Evolutionary conservation across 1,140 invertebrate genomes (phyloP).

Genomic region (Lasioglossum baleicum): DNA sequence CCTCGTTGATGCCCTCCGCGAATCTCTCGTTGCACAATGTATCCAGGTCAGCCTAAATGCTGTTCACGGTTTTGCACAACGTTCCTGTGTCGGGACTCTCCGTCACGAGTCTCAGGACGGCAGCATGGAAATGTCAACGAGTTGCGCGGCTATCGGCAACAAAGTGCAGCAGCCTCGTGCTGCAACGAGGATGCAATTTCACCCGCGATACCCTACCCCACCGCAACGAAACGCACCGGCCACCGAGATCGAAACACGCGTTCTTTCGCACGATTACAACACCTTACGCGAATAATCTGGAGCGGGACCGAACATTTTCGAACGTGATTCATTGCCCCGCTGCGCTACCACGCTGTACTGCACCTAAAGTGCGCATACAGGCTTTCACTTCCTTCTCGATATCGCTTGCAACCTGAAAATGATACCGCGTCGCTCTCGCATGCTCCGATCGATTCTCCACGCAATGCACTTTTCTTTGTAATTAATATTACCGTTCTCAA

Average conservation of each 20-base stretch:
- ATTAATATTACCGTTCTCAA: no score
- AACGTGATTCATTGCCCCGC: conserved; percentile 30
- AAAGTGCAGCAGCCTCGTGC: not conserved
- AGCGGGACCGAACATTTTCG: conserved; percentile 22
- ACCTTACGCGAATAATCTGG: conserved; percentile 22
- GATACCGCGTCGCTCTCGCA: not conserved
- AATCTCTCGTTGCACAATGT: conserved; percentile 25
- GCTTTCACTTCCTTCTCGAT: conserved; percentile 18
- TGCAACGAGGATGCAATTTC: conserved; percentile 45
- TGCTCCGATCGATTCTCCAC: not conserved
- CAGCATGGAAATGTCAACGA: conserved; percentile 60
- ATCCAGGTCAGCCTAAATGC: conserved; percentile 44
- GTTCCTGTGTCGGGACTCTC: conserved; percentile 52
- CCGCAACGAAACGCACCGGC: conserved; percentile 38
- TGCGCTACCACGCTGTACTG: not conserved
- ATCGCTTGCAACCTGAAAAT: not conserved
- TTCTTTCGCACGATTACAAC: not conserved
- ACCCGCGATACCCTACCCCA: conserved; percentile 38
- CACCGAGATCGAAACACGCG: not conserved
- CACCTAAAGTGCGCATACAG: not conserved
- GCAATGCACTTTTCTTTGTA: no score
- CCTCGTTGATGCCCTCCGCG: conserved; percentile 5
- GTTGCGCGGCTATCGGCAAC: conserved; percentile 30
- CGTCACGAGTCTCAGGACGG: conserved; percentile 46
- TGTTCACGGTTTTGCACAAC: conserved; percentile 58